Evolutionary conservation across 2,797 vertebrate species (phyloP).

Genomic region (Oreonectes daqikongensis): DNA sequence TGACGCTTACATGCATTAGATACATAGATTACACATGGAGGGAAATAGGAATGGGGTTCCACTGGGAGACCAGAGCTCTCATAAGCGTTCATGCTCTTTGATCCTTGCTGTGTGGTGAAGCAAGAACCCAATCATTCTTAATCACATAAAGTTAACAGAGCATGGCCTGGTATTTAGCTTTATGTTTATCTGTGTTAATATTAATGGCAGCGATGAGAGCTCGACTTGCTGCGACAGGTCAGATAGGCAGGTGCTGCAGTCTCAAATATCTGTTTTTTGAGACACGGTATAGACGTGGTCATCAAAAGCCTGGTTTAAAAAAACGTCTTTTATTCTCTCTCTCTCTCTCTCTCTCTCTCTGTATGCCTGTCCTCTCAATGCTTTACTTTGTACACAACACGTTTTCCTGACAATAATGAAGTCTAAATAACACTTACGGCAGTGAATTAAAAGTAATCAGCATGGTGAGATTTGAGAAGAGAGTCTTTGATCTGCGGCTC

Average conservation of each 20-base stretch:
- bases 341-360: too few relatives aligned
- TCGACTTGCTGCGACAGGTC: conserved; percentile 70
- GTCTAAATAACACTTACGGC: conserved; percentile 60
- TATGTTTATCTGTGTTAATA: conserved; percentile 77
- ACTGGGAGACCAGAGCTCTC: conserved; percentile 62
- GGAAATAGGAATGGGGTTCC: conserved; percentile 61
- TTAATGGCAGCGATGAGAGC: conserved; percentile 73
- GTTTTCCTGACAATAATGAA: conserved; percentile 60
- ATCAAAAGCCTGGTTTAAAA: conserved; percentile 33
- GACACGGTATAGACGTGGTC: conserved; percentile 58
- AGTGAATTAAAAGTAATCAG: conserved; percentile 65
- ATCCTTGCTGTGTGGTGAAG: conserved; percentile 75
- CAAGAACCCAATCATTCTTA: conserved; percentile 80
- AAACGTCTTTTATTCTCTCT: not conserved
- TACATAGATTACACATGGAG: conserved; percentile 68
- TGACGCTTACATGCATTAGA: conserved; percentile 62
- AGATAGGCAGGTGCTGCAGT: conserved; percentile 74
- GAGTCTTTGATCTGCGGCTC: conserved; percentile 67
- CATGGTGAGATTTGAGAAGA: conserved; percentile 60
- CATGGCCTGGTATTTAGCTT: conserved; percentile 81
- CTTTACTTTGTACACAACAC: conserved; percentile 46
- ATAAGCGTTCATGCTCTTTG: conserved; percentile 70
- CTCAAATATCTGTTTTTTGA: conserved; percentile 71
- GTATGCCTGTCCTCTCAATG: conserved; percentile 34
- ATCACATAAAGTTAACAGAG: conserved; percentile 81